Conservation (phyloP, 2,888 invertebrate genomes). For the Antheraea yamamai region DNA sequence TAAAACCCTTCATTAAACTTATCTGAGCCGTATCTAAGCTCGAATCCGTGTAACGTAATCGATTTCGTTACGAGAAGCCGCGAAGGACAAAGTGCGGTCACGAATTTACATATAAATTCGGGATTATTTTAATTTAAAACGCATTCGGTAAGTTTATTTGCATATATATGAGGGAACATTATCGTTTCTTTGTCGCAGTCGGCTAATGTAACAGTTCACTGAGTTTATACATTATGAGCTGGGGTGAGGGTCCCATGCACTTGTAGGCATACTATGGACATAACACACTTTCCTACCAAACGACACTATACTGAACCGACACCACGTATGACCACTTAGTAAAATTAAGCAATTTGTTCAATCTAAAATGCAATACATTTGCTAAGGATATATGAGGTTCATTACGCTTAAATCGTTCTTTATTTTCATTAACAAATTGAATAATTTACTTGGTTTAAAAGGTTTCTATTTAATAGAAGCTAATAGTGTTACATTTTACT, state of each 20-base stretch:
- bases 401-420: conserved; percentile 42
- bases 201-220: conserved; percentile 68
- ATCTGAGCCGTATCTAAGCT: conserved; percentile 69
- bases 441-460: conserved; percentile 27
- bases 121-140: conserved; percentile 80
- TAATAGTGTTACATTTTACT: background rate
- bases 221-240: conserved; percentile 56
- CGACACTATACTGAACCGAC: conserved; percentile 57
- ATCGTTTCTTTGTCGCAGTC: conserved; percentile 69
- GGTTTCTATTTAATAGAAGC: background rate
- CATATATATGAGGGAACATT: conserved; percentile 75
- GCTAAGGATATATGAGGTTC: conserved; percentile 29
- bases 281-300: conserved; percentile 42
- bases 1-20: conserved; percentile 75
- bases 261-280: conserved; percentile 27
- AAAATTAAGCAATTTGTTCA: conserved; percentile 79
- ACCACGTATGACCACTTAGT: conserved; percentile 69
- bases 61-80: conserved; percentile 73
- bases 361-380: conserved; percentile 51
- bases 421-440: conserved; percentile 49
- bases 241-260: conserved; percentile 37
- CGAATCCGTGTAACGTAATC: conserved; percentile 75
- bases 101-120: conserved; percentile 79
- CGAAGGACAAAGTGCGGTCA: conserved; percentile 77
- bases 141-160: conserved; percentile 76